phyloP scores from a whole-genome alignment of 2,113 vertebrate species.

The Rissa tridactyla region DNA sequence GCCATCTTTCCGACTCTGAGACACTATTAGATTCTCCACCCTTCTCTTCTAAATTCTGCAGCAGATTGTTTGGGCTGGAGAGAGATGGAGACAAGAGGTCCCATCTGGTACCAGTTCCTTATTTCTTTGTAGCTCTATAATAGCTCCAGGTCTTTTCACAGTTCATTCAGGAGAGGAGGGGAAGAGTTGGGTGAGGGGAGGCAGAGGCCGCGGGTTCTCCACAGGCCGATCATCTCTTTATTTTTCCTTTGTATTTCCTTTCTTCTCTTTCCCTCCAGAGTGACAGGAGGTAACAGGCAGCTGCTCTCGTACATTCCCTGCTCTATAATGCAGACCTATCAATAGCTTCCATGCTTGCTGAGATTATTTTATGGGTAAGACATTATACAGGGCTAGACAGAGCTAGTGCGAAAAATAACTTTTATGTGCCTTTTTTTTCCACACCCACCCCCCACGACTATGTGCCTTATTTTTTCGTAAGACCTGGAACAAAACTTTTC shows the following conservation, averaged over 20 bases:
- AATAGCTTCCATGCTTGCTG: slow-evolving; percentile 65
- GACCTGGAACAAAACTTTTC: neutral
- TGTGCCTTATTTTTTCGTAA: neutral
- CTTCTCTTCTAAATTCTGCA: slow-evolving; percentile 78
- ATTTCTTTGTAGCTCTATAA: slow-evolving; percentile 74
- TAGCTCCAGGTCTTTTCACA: slow-evolving; percentile 73
- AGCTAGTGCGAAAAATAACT: slow-evolving; percentile 58
- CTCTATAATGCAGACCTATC: slow-evolving; percentile 65
- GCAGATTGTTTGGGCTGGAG: slow-evolving; percentile 84
- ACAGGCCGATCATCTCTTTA: neutral
- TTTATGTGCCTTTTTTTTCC: neutral
- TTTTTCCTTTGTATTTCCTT: neutral
- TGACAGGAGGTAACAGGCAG: slow-evolving; percentile 53
- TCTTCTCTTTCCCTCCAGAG: neutral
- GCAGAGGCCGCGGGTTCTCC: neutral
- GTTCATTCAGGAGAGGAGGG: slow-evolving; percentile 42
- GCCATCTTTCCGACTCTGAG: slow-evolving; percentile 77
- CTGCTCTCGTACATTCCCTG: slow-evolving; percentile 48
- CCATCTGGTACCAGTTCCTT: slow-evolving; percentile 80
- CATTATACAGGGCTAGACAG: slow-evolving; percentile 53
- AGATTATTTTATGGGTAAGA: slow-evolving; percentile 58
- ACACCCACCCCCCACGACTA: neutral
- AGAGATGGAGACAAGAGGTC: slow-evolving; percentile 81
- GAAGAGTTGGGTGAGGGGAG: slow-evolving; percentile 4
- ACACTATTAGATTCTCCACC: slow-evolving; percentile 74